Base-by-base conservation (phyloP, 2,888 invertebrate species). In the Phyllotreta striolata region DNA sequence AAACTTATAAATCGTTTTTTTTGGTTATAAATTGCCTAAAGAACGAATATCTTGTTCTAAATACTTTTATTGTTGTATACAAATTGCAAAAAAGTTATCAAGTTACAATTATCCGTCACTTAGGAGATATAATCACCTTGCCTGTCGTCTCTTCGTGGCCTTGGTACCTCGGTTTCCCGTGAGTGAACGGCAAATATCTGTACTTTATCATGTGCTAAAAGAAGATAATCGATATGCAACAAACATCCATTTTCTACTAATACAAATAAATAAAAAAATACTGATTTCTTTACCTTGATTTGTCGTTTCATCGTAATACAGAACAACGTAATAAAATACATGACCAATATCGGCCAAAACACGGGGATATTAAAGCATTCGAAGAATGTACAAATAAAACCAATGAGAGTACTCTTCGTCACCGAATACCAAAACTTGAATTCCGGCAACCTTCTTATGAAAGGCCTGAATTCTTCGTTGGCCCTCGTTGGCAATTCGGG, bases 381-480 rank as follows among this genome's bases (percentile, higher is more conserved):
- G 81, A 99, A 97, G 83, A 97, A 93, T 65, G 99, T 99, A 84
- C 96, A 97, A 72, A 89, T 83, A 78, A 95, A 87, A 46, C 92
- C 96, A 74, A 99, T 87, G 8, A 95, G 73, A 41, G 98, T 96
- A 73, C 98, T 96, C 81, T 96, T 97, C 65, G 93, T 91, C 67
- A 97, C 93, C 73, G 98, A 96, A 74, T 98, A 91, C 98, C 98
- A 98, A 83, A 99, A 99, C 83, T 99, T 99, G 81, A 99, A 99
- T 85, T 99, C 99, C 51, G 99, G 99, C 79, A 99, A 84, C 75
- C 99, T 88, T 71, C 91, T 83, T 81, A 99, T 98, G 81, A 99
- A 99, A 55, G 99, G 99, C 76, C 97, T 89, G 82, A 99, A 99
- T 82, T 99, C 99, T 84, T 99, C 98, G 78, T 93, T 95, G 43